Base-by-base conservation (phyloP, 2,888 invertebrate species). In the Heteropelma amictum region DNA sequence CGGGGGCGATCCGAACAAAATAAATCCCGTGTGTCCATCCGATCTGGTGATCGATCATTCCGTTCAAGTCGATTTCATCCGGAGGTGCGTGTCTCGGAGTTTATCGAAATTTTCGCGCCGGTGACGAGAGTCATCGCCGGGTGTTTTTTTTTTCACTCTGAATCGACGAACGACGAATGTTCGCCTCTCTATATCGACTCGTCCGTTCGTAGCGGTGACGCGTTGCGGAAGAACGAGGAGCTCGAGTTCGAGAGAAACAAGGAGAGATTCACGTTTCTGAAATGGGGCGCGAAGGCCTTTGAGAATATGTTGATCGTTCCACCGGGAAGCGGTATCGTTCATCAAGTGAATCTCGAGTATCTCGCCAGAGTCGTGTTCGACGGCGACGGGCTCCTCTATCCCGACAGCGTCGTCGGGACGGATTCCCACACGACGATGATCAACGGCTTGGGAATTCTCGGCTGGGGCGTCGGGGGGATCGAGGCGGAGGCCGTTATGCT, bases 381-480 rank as follows among this genome's bases (percentile, higher is more conserved):
- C 7, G 91, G 91, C 0, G 89, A 92, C 12, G 90, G 90, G 54
- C 83, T 94, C 0, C 90, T 98, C 1, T 94, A 96, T 85, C 97
- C 97, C 0, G 98, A 98, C 89, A 96, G 95, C 7, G 94, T 97
- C 77, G 98, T 99, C 40, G 99, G 99, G 6, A 99, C 99, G 0
- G 99, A 99, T 92, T 98, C 98, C 0, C 99, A 99, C 86, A 99
- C 99, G 1, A 99, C 99, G 10, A 99, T 99, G 98, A 98, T 99
- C 79, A 98, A 98, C 86, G 98, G 98, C 0, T 92, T 98, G 2
- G 98, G 99, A 0, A 96, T 99, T 1, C 92, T 98, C 3, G 99
- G 98, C 1, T 99, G 98, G 98, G 98, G 98, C 76, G 96, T 96
- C 14, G 97, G 97, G 45, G 97, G 95, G 91, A 99, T 99, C 81